Evolutionary conservation across 1,140 invertebrate genomes (phyloP), one percentile per base, ranked within the genome.

Genomic region (Aradophagus sp.): DNA sequence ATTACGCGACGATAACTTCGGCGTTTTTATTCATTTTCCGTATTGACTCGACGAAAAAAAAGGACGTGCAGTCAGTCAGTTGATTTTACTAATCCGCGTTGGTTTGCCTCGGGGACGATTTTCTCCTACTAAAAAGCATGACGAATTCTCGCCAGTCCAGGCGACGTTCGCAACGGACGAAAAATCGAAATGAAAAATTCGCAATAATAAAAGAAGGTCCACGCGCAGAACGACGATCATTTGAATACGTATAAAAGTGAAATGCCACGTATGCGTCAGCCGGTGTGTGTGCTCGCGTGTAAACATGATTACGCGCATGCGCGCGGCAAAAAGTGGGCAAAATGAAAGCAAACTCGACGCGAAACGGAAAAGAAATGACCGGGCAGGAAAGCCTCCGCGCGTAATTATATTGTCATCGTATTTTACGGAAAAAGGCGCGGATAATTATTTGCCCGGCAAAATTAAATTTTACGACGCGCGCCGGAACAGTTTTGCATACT

Each of bases 111-210:
- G 38, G 15, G 48, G 39, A 38, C 17, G 63, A 36, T 68, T 68
- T 68, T 68, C 63, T 68, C 63, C 53, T 41, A 52, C 39, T 68
- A 59, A 68, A 68, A 59, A 59, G 63, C 47, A 59, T 68, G 55
- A 53, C 53, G 47, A 68, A 59, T 68, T n/a, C n/a, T 52, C 27
- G 35, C 39, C 12, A 52, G 16, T 8, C 15, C 29, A 50, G 17
- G 34, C 2, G 32, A 29, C 29, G 38, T 68, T 59, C 38, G 23
- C 62, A 50, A 58, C 27, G 27, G 44, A 35, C 39, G n/a, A n/a
- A 12, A 35, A 38, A 16, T 38, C 13, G 32, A 19, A 26, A 32
- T 23, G 23, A 31, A 32, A 12, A 14, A 29, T 34, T 34, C 1
- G 8, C 5, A 2, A 23, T 32, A 38, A 42, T 26, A n/a, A n/a